Evolutionary conservation across 2,797 vertebrate species (phyloP).

Genomic region (Adelosebastes latens): DNA sequence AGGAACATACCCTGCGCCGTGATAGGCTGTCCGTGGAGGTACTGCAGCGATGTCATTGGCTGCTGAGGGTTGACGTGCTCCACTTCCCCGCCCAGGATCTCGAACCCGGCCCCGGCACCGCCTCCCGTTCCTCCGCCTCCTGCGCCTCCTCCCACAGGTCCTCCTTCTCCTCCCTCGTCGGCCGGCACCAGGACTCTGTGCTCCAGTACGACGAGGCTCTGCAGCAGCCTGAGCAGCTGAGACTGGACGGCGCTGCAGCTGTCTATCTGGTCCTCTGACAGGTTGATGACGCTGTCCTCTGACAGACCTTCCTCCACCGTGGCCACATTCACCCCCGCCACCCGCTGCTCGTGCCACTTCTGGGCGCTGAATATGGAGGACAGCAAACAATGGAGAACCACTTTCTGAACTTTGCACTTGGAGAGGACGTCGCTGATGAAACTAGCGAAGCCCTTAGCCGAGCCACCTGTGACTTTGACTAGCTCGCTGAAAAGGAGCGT

Average conservation of each 20-base stretch:
- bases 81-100: conserved; percentile 90
- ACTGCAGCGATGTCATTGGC: conserved; percentile 95
- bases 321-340: conserved; percentile 86
- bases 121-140: conserved; percentile 82
- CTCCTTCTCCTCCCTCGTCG: conserved; percentile 88
- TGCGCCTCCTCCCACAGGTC: conserved; percentile 81
- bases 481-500: conserved; percentile 95
- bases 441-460: conserved; percentile 96
- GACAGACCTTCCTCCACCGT: conserved; percentile 95
- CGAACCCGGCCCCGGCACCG: conserved; percentile 86
- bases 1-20: conserved; percentile 99
- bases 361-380: conserved; percentile 97
- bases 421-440: conserved; percentile 97
- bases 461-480: conserved; percentile 93
- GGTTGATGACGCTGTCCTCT: conserved; percentile 96
- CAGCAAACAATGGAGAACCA: conserved; percentile 94
- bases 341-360: conserved; percentile 94
- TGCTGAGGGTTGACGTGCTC: conserved; percentile 97
- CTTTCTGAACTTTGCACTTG: conserved; percentile 99
- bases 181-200: conserved; percentile 91
- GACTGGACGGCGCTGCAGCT: conserved; percentile 95
- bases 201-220: conserved; percentile 93
- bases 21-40: conserved; percentile 96
- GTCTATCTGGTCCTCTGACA: conserved; percentile 96
- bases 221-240: conserved; percentile 93